Evolutionary conservation across 2,113 vertebrate species (phyloP).

Genomic region (Ptilorrhoa leucosticta): DNA sequence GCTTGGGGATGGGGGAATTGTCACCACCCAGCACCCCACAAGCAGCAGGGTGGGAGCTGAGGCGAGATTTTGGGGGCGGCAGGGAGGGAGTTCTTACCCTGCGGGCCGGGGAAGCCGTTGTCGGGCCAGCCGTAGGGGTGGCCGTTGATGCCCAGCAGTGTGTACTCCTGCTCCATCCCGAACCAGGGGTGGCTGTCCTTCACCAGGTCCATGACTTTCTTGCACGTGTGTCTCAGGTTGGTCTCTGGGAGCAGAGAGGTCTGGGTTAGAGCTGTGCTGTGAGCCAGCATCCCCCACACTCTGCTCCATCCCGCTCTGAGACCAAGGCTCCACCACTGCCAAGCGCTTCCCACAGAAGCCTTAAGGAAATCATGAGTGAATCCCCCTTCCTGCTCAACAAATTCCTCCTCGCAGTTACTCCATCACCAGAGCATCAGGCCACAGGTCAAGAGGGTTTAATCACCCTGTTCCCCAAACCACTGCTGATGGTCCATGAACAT

Average conservation of each 20-base stretch:
- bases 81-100: slow-evolving; percentile 43
- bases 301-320: background rate
- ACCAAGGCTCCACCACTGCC: background rate
- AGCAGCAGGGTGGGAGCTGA: background rate
- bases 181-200: slow-evolving; percentile 67
- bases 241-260: slow-evolving; percentile 63
- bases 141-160: slow-evolving; percentile 47
- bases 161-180: slow-evolving; percentile 76
- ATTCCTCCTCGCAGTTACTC: background rate
- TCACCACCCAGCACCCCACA: rapidly evolving
- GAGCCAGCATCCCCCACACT: rapidly evolving
- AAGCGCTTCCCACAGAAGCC: background rate
- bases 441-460: background rate
- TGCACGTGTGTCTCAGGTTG: slow-evolving; percentile 69
- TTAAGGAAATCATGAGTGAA: background rate
- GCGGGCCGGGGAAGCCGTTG: slow-evolving; percentile 57
- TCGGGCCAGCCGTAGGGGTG: slow-evolving; percentile 70
- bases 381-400: background rate
- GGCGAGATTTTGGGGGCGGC: background rate
- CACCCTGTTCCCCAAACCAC: background rate
- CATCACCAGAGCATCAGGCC: background rate
- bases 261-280: rapidly evolving
- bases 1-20: rapidly evolving
- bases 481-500: background rate
- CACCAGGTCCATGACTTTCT: slow-evolving; percentile 65